Percentiles rank a stretch among this genome's conserved stretches.
phyloP scores from a whole-genome alignment of 2,797 vertebrate genomes.

The Sciurus carolinensis region DNA sequence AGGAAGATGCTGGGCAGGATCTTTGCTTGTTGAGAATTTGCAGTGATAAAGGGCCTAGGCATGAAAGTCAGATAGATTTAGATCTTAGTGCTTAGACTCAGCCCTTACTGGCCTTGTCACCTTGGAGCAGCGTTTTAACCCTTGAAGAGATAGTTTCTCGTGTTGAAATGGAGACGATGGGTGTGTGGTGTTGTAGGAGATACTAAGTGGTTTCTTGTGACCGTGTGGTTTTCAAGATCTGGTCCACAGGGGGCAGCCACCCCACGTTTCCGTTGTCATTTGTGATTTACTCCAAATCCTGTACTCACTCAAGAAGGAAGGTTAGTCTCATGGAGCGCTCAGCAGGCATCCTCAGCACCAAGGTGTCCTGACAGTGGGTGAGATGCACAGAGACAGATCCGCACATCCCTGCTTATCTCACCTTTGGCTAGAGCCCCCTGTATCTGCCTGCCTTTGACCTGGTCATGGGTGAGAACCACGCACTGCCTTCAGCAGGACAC shows the following conservation, averaged over 20 bases:
- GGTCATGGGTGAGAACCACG: background rate
- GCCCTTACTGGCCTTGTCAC: background rate
- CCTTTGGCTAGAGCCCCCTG: slow-evolving; percentile 42
- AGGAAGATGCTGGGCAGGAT: background rate
- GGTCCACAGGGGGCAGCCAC: background rate
- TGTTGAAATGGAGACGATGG: background rate
- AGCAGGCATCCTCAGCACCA: background rate
- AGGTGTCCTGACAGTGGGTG: background rate
- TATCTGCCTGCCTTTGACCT: background rate
- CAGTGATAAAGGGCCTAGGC: background rate
- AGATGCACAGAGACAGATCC: rapidly evolving
- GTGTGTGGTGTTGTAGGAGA: background rate
- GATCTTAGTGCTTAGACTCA: background rate
- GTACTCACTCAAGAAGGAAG: background rate
- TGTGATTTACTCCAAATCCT: background rate
- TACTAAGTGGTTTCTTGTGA: background rate
- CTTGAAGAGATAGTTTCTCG: background rate
- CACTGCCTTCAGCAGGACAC: background rate
- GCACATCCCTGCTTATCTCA: background rate
- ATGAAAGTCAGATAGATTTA: background rate
- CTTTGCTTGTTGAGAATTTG: background rate
- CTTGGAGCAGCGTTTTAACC: background rate
- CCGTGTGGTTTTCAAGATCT: background rate
- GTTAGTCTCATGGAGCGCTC: background rate
- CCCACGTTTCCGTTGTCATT: background rate